These are phyloP conservation scores for Antheraea assamensis DNA, from an alignment of 2,888 invertebrate species.

Conservation along the genomic window DNA sequence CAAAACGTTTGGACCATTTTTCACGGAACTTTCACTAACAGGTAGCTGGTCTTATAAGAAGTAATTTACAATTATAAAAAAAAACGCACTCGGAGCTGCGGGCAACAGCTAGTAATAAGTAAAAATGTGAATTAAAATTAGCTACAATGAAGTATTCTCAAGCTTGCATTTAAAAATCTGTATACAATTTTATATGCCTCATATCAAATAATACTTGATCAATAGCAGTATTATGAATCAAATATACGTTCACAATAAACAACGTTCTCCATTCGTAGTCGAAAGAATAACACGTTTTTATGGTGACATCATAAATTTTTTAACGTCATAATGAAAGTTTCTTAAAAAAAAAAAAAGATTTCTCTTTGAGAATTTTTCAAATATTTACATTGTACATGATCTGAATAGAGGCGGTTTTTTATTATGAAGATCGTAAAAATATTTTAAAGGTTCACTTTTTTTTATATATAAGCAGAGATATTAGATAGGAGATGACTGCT, in stretches of 20 bases:
- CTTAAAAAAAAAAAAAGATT: background rate
- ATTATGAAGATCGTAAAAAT: background rate
- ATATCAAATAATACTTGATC: background rate
- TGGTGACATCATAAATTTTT: background rate
- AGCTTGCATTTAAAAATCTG: too few species aligned
- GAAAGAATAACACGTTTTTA: background rate
- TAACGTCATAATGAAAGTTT: background rate
- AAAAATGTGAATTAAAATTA: too few species aligned
- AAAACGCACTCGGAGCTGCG: too few species aligned
- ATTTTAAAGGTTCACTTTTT: slow-evolving; percentile 3
- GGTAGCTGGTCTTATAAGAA: too few species aligned
- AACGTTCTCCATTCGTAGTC: background rate
- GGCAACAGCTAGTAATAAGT: too few species aligned
- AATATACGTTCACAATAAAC: background rate
- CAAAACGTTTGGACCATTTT: too few species aligned
- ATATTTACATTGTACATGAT: slow-evolving; percentile 6
- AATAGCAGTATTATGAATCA: background rate
- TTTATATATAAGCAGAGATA: background rate
- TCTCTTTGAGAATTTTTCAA: background rate
- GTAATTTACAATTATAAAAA: too few species aligned
- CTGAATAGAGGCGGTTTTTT: slow-evolving; percentile 5
- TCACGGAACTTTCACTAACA: too few species aligned
- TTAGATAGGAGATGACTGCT: background rate
- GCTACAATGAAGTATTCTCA: too few species aligned
- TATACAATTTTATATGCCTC: too few species aligned